Conservation (phyloP, 2,113 vertebrate species). For the Plecotus auritus region DNA sequence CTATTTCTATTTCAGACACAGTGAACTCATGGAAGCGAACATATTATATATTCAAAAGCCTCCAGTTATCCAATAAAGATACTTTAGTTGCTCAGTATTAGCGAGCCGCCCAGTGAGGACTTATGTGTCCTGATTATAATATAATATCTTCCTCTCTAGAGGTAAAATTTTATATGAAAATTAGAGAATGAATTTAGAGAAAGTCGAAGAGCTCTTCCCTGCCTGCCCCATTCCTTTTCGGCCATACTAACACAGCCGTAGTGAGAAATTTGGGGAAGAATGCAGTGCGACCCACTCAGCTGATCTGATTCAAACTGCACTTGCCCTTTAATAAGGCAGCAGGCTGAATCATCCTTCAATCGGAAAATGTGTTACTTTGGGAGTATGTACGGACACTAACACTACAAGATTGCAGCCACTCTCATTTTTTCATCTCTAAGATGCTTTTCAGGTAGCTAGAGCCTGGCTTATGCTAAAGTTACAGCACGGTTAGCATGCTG, state of each 20-base stretch:
- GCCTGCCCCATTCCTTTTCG: neutral
- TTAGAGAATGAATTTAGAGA: conserved; percentile 13
- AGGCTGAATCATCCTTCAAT: neutral
- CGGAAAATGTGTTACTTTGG: neutral
- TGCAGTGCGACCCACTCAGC: neutral
- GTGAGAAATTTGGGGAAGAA: neutral
- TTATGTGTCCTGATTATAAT: neutral
- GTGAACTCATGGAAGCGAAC: neutral
- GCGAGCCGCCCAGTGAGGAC: neutral
- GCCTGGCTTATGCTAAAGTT: neutral
- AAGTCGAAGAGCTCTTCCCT: neutral
- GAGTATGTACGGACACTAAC: neutral
- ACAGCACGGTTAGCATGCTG: neutral
- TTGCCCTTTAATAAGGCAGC: neutral
- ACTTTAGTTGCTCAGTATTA: neutral
- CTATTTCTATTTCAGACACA: conserved; percentile 22
- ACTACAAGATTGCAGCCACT: neutral
- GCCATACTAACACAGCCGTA: neutral
- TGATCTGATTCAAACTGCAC: neutral
- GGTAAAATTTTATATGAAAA: conserved; percentile 41
- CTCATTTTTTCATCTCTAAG: conserved; percentile 29
- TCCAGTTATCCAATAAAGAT: conserved; percentile 14
- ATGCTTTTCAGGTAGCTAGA: neutral
- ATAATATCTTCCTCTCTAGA: neutral
- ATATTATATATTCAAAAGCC: neutral